These are phyloP conservation scores for Bombus terrestris DNA, from an alignment of 1,140 invertebrate genomes.

Conservation along the genomic window DNA sequence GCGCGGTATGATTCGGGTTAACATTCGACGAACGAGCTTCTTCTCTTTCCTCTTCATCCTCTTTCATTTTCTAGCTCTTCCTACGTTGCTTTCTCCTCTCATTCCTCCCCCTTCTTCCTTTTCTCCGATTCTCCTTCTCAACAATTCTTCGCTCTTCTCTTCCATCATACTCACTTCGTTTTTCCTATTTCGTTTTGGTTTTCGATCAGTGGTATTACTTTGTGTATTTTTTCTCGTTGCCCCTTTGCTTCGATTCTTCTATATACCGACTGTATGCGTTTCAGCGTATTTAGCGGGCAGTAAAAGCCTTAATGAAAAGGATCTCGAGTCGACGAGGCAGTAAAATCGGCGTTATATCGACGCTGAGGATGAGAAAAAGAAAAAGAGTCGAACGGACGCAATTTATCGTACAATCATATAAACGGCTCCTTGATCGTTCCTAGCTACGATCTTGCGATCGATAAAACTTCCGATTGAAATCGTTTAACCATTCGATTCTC, in stretches of 20 bases:
- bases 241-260: slow-evolving; percentile 13
- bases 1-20: slow-evolving; percentile 54
- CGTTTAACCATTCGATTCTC: neutral
- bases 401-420: slow-evolving; percentile 64
- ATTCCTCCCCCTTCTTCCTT: neutral
- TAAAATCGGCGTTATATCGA: slow-evolving; percentile 73
- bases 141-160: neutral
- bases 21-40: slow-evolving; percentile 54
- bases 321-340: slow-evolving; percentile 68
- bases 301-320: slow-evolving; percentile 76
- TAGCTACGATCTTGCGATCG: slow-evolving; percentile 11
- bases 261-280: slow-evolving; percentile 21
- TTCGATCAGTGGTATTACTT: neutral
- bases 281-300: slow-evolving; percentile 74
- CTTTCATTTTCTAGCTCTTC: neutral
- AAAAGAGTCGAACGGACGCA: slow-evolving; percentile 57
- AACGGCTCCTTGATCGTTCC: slow-evolving; percentile 40
- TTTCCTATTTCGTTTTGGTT: neutral
- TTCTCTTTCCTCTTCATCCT: no score
- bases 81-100: slow-evolving; percentile 10
- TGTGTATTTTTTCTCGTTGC: neutral
- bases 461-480: slow-evolving; percentile 39
- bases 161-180: neutral
- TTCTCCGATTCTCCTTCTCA: neutral
- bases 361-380: neutral